A percentile compares a stretch with the other conserved stretches of the same genome.
phyloP scores from a whole-genome alignment of 2,113 vertebrate species.

The Centropristis striata region DNA sequence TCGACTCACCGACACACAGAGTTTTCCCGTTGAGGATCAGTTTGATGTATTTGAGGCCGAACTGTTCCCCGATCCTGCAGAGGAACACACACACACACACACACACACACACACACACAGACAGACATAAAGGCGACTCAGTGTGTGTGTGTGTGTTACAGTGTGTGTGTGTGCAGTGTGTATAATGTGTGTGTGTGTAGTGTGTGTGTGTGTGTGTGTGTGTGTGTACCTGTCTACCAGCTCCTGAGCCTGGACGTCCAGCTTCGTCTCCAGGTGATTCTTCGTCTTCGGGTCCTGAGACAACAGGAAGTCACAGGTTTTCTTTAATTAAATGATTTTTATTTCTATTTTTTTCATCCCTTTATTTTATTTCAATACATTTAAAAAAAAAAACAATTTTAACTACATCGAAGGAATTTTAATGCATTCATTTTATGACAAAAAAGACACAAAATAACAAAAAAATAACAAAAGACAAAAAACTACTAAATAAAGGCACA shows the following conservation, averaged over 20 bases:
- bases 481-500: no score
- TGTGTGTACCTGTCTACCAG: conserved; percentile 86
- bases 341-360: no score
- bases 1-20: conserved; percentile 74
- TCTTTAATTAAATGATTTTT: no score
- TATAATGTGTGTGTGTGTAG: not conserved
- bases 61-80: conserved; percentile 77
- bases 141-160: not conserved
- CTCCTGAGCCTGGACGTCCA: conserved; percentile 90
- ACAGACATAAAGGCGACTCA: no score
- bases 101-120: no score
- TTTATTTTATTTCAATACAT: no score
- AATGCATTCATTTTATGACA: no score
- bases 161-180: conserved; percentile 9
- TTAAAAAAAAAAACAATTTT: no score
- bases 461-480: no score
- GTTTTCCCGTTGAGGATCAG: conserved; percentile 83
- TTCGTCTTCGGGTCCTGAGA: conserved; percentile 83
- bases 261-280: conserved; percentile 86
- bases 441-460: no score
- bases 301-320: not conserved
- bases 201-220: conserved; percentile 4
- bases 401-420: no score
- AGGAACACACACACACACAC: conserved; percentile 6
- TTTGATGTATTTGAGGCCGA: conserved; percentile 75